Percentiles rank a stretch among this genome's conserved stretches.
Evolutionary conservation across 1,140 invertebrate genomes (phyloP).

Genomic region (Sminthurides bifidus): DNA sequence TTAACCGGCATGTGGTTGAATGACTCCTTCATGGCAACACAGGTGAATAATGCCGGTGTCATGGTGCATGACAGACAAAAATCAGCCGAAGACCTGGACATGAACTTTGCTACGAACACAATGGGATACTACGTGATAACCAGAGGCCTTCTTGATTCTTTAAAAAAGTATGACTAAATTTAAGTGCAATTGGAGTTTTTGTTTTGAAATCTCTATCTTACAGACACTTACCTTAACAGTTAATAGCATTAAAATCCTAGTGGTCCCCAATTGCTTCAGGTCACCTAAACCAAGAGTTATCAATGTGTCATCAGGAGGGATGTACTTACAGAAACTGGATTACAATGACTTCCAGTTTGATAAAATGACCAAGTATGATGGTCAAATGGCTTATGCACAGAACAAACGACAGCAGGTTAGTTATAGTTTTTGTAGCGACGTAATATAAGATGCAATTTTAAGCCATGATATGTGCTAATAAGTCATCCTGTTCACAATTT

Average conservation of each 20-base stretch:
- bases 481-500: too few relatives aligned
- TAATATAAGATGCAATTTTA: conserved; percentile 10
- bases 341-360: conserved; percentile 42
- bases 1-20: too few relatives aligned
- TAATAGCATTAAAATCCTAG: too few relatives aligned
- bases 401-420: conserved; percentile 45
- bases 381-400: conserved; percentile 43
- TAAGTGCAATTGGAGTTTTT: too few relatives aligned
- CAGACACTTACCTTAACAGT: too few relatives aligned
- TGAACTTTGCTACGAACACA: conserved; percentile 44
- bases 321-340: conserved; percentile 42
- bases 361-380: conserved; percentile 39
- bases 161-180: conserved; percentile 34
- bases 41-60: conserved; percentile 44
- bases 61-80: conserved; percentile 39
- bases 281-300: conserved; percentile 36
- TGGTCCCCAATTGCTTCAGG: too few relatives aligned
- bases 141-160: conserved; percentile 36
- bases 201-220: too few relatives aligned
- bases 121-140: conserved; percentile 42
- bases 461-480: too few relatives aligned
- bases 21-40: background rate
- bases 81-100: conserved; percentile 40
- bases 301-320: conserved; percentile 43
- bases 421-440: background rate